Base-by-base conservation (phyloP, 2,888 invertebrate genomes). In the Stenoptilia bipunctidactyla region DNA sequence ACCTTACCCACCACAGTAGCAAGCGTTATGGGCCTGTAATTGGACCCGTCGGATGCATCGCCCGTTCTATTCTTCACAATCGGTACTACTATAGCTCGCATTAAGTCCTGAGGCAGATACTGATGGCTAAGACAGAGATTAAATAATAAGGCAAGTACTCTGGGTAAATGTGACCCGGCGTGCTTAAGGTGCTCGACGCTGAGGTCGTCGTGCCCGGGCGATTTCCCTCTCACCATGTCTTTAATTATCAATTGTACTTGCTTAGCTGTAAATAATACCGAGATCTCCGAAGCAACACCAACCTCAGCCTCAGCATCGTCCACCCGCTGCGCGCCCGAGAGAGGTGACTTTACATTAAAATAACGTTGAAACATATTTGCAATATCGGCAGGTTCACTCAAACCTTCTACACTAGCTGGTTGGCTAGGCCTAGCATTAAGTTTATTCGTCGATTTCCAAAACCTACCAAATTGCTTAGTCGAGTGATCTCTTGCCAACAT, bases 371-470 rank as follows among this genome's bases (percentile, higher is more conserved):
- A 12, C 10, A 30, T 4, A 30, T 12, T 20, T 5, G 20, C 20
- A 20, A 20, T 20, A 8, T 20, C 20, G 3, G 20, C 20, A 20
- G 20, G 20, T 20, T 20, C 20, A 8, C 20, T 20, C 20, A 20
- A 20, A 20, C 20, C 8, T 3, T 20, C 20, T 8, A 20, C 20
- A 20, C 3, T 20, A 5, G 8, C 8, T 8, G 20, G 20, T 20
- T 20, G 20, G 8, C 20, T 20, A 20, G 20, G 20, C 8, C 8
- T 20, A 8, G 8, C 20, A 20, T 20, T 20, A 5, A n/a, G n/a
- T 8, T 36, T 40, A 13, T 36, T 40, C 2, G 40, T 40, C 3
- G 35, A 13, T 12, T 40, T 40, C 40, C 40, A 40, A 36, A 40
- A 40, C 15, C 35, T 34, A 1, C 9, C 20, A 27, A 39, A 34